A percentile compares a stretch with the other conserved stretches of the same genome.
phyloP scores from a whole-genome alignment of 2,113 vertebrate species.

The Chloroceryle aenea region DNA sequence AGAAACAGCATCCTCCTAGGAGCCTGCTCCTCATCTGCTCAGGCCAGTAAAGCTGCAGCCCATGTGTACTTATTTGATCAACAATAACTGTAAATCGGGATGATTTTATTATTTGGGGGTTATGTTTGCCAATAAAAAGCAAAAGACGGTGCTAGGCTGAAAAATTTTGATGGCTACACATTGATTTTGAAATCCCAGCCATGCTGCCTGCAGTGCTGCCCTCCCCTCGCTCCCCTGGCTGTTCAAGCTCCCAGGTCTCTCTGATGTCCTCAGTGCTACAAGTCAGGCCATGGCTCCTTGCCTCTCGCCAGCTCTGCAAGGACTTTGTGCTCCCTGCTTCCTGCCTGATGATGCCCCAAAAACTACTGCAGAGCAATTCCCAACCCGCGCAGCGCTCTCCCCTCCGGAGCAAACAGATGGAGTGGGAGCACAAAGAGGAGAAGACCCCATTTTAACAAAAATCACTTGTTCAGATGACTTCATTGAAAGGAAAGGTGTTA shows the following conservation, averaged over 20 bases:
- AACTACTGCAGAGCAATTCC: not conserved
- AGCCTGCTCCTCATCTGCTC: not conserved
- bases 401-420: not conserved
- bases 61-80: not conserved
- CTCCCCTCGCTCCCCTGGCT: not conserved
- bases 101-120: not conserved
- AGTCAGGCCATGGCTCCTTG: not conserved
- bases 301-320: not conserved
- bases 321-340: not conserved
- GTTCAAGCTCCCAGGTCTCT: not conserved
- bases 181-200: not conserved
- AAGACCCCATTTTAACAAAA: not conserved
- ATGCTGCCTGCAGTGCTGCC: not conserved
- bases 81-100: not conserved
- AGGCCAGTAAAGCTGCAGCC: not conserved
- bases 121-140: not conserved
- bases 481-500: not conserved
- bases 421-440: not conserved
- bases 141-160: not conserved
- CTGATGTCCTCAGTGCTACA: not conserved
- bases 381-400: not conserved
- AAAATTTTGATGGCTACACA: not conserved
- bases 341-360: not conserved
- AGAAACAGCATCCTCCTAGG: not conserved
- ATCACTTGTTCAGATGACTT: not conserved